These are phyloP conservation scores for Squalus acanthias DNA, from an alignment of 2,797 vertebrate genomes.

Conservation along the genomic window DNA sequence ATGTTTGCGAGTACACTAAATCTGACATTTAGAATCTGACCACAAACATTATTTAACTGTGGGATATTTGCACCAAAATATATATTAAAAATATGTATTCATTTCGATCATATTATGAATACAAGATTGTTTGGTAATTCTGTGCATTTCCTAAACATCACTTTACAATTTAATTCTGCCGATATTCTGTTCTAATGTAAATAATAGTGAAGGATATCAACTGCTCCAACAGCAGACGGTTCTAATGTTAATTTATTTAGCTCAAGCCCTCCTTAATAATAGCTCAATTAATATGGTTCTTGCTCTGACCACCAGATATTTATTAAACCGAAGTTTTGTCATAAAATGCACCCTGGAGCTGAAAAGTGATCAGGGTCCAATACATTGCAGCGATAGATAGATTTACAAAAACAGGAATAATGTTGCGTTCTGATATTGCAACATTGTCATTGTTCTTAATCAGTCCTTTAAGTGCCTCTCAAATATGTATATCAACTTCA, in stretches of 20 bases:
- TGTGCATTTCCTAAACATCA: neutral
- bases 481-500: conserved; percentile 7
- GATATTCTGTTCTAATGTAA: neutral
- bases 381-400: neutral
- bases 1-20: neutral
- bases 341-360: neutral
- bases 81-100: neutral
- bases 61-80: neutral
- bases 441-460: conserved; percentile 12
- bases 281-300: neutral
- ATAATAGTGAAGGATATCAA: neutral
- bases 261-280: neutral
- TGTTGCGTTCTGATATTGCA: conserved; percentile 10
- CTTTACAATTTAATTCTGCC: neutral
- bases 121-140: neutral
- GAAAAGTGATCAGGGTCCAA: neutral
- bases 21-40: neutral
- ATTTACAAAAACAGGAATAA: neutral
- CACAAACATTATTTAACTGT: neutral
- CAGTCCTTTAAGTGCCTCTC: conserved; percentile 2
- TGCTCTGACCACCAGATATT: neutral
- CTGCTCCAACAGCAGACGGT: neutral
- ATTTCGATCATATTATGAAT: neutral
- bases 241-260: neutral
- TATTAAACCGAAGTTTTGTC: neutral